phyloP scores from a whole-genome alignment of 2,888 invertebrate species.

The Parochlus steinenii region DNA sequence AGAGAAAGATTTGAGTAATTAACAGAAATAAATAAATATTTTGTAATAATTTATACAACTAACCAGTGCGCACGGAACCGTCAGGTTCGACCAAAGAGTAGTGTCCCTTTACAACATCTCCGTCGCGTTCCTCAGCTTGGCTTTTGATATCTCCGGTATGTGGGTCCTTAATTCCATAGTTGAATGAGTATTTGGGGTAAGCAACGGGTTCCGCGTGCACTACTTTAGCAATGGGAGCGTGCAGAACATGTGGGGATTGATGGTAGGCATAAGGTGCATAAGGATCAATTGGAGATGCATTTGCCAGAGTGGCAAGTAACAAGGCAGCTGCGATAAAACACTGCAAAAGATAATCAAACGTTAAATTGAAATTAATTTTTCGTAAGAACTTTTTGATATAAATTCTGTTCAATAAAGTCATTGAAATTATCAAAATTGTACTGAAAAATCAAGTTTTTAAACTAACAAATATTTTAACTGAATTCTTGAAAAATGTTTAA shows the following conservation, averaged over 20 bases:
- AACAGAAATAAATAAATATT: too few relatives aligned
- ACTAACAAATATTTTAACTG: background rate
- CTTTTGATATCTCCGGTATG: conserved; percentile 58
- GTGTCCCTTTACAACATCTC: conserved; percentile 55
- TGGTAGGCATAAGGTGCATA: conserved; percentile 22
- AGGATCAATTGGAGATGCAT: conserved; percentile 29
- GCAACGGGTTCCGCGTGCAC: conserved; percentile 26
- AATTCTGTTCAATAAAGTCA: background rate
- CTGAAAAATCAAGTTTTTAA: background rate
- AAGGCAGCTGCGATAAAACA: conserved; percentile 28
- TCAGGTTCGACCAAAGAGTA: conserved; percentile 35
- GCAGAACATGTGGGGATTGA: conserved; percentile 15
- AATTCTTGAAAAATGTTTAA: too few relatives aligned
- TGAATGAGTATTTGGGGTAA: conserved; percentile 52
- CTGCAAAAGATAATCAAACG: too few relatives aligned
- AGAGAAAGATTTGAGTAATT: conserved; percentile 25
- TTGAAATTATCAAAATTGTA: background rate
- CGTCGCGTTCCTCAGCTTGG: conserved; percentile 49
- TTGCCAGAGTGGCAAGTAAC: conserved; percentile 24
- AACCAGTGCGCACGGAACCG: conserved; percentile 29
- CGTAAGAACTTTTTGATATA: too few relatives aligned
- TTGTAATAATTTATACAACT: conserved; percentile 21
- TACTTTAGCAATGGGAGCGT: conserved; percentile 18
- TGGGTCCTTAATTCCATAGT: conserved; percentile 51
- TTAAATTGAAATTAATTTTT: too few relatives aligned